Evolutionary conservation across 2,888 invertebrate species (phyloP), one percentile per base, ranked within the genome.

Genomic region (Drosophila pegasa): DNA sequence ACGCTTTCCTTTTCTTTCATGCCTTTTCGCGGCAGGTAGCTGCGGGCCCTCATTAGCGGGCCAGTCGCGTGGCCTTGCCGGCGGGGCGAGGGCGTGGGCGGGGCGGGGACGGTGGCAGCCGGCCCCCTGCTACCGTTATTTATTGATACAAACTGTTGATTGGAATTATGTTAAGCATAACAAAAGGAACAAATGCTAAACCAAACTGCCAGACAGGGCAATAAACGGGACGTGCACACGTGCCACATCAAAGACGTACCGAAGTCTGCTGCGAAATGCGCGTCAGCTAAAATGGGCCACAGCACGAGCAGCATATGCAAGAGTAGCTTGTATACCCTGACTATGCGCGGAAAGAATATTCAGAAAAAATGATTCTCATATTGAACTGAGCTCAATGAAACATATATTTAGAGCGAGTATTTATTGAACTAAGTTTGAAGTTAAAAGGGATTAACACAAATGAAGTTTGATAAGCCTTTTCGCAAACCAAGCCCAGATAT

Each of bases 91-190:
- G 22, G 3, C n/a, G n/a, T n/a, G n/a, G 0, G 20, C 40, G 37
- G 16, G 37, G 2, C n/a, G 16, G 16, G 20, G 20, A 6, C 20
- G 25, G 8, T n/a, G 25, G 25, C 33, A 58, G 41, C 10, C 35
- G 22, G 55, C 20, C 54, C 9, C 57, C 59, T 37, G 55, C 62
- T 61, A 57, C 79, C 65, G 58, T 70, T 70, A 61, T 60, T 80
- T 83, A 83, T 83, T 63, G 75, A 80, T 80, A 65, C 78, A 80
- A 81, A 73, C 80, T 74, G 80, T 80, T 83, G 78, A 81, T 77
- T 87, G 87, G 67, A 77, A 83, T 83, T 74, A 83, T 69, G 68
- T 60, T 48, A 52, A 57, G 38, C 67, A 67, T 52, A 68, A 78
- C 57, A 65, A 52, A 50, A 60, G 64, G 58, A 56, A 52, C 31